Base-by-base conservation (phyloP, 2,113 vertebrate species). In the Callionymus lyra region DNA sequence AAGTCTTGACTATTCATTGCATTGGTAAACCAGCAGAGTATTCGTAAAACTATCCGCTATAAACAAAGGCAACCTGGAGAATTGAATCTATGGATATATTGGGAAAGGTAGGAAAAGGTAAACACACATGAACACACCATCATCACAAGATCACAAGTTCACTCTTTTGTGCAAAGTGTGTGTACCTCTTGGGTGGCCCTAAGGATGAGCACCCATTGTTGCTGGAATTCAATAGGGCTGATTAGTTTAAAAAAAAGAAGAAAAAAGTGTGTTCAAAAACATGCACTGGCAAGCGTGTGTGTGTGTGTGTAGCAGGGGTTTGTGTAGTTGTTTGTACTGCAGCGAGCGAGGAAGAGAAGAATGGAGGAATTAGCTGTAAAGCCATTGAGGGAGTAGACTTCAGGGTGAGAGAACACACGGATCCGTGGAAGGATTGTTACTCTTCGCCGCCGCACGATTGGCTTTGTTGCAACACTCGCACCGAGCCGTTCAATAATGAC, bases 151-250 rank as follows among this genome's bases (percentile, higher is more conserved):
- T n/a, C n/a, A n/a, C n/a, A n/a, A n/a, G n/a, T n/a, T n/a, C n/a
- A n/a, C n/a, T n/a, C n/a, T n/a, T 52, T 38, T 50, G 51, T 16
- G 13, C 54, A 54, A 6, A 8, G 2, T 40, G 47, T 41, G 72
- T 47, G 65, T 50, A 58, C 73, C 52, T 77, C 84, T 65, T 86
- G 85, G 84, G 86, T 86, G 85, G 86, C 4, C 71, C 85, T 43
- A 9, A 72, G 78, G 76, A 83, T 81, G 84, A 82, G 67, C 59
- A 48, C 12, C 65, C 59, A 82, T 82, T 85, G 82, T 83, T 77
- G 68, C 61, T 66, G 59, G 62, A 79, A 82, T 84, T 82, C 74
- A 85, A 82, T 82, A 78, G 81, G 69, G 62, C 76, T 76, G 77
- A 82, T 84, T 85, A 84, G 76, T 65, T 58, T 70, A 74, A 65